phyloP scores from a whole-genome alignment of 2,113 vertebrate species.

The Heterotis niloticus region DNA sequence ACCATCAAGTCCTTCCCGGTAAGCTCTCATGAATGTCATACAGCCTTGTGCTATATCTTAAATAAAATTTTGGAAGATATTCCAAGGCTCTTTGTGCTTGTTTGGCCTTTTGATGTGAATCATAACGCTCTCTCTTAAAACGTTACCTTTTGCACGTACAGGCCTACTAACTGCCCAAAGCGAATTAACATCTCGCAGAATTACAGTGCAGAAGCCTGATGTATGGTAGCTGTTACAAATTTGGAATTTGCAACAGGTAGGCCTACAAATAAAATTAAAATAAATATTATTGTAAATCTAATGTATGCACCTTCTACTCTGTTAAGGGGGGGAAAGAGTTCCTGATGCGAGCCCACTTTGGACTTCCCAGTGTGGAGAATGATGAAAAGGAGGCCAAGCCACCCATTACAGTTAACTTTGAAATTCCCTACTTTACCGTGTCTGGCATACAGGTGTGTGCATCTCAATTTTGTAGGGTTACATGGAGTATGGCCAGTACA shows the following conservation, averaged over 20 bases:
- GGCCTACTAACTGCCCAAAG: too few species aligned
- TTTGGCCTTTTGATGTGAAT: not conserved
- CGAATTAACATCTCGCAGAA: not conserved
- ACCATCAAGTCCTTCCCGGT: slow-evolving; percentile 92
- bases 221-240: not conserved
- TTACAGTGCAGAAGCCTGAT: not conserved
- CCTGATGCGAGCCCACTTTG: slow-evolving; percentile 89
- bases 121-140: not conserved
- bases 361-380: slow-evolving; percentile 86
- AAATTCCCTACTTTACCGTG: slow-evolving; percentile 93
- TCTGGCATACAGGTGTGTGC: slow-evolving; percentile 85
- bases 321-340: slow-evolving; percentile 87
- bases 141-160: not conserved
- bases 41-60: too few species aligned
- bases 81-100: not conserved
- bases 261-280: not conserved
- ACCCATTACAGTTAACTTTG: slow-evolving; percentile 86
- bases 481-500: not conserved
- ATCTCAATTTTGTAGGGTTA: slow-evolving; percentile 17
- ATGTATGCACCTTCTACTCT: slow-evolving; percentile 5
- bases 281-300: not conserved
- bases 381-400: slow-evolving; percentile 81
- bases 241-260: not conserved
- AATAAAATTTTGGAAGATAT: not conserved
- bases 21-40: slow-evolving; percentile 44